A percentile compares a stretch with the other conserved stretches of the same genome.
These are phyloP conservation scores for Sparus aurata DNA, from an alignment of 2,797 vertebrate species.

Conservation along the genomic window DNA sequence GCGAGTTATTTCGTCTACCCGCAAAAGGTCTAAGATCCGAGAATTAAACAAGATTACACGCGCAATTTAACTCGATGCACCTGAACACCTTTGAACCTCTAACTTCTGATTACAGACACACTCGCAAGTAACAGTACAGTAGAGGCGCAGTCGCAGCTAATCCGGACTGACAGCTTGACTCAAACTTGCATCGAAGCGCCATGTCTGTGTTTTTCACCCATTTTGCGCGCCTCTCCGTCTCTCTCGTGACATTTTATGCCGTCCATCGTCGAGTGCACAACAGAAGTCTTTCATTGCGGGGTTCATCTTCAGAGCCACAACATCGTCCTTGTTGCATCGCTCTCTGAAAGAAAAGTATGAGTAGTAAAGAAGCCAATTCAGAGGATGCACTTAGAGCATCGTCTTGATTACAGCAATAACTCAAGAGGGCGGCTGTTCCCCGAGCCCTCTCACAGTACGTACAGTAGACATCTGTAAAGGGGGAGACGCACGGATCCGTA, in stretches of 20 bases:
- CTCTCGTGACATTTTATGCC: not conserved
- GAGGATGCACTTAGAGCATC: slow-evolving; percentile 34
- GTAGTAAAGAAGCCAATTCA: slow-evolving; percentile 36
- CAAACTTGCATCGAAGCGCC: not conserved
- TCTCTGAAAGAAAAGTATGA: slow-evolving; percentile 36
- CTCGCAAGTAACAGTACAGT: not conserved
- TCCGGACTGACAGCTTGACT: slow-evolving; percentile 6
- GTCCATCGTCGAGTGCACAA: slow-evolving; percentile 25
- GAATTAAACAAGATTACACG: not conserved
- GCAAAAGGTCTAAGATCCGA: not conserved
- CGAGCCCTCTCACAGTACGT: slow-evolving; percentile 20
- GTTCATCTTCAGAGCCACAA: slow-evolving; percentile 29
- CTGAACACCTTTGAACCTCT: not conserved
- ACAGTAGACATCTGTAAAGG: slow-evolving; percentile 56
- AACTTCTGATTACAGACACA: not conserved
- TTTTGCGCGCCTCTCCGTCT: slow-evolving; percentile 3
- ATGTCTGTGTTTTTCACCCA: not conserved
- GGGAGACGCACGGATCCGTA: slow-evolving; percentile 58
- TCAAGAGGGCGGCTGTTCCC: slow-evolving; percentile 24
- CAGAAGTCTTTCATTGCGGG: slow-evolving; percentile 35
- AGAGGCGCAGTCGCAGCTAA: slow-evolving; percentile 9
- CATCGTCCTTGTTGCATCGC: slow-evolving; percentile 21
- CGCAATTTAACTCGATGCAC: not conserved
- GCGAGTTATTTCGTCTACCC: too few species aligned
- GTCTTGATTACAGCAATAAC: slow-evolving; percentile 56